Conservation (phyloP, 2,888 invertebrate genomes). For the Drosophila rubida region DNA sequence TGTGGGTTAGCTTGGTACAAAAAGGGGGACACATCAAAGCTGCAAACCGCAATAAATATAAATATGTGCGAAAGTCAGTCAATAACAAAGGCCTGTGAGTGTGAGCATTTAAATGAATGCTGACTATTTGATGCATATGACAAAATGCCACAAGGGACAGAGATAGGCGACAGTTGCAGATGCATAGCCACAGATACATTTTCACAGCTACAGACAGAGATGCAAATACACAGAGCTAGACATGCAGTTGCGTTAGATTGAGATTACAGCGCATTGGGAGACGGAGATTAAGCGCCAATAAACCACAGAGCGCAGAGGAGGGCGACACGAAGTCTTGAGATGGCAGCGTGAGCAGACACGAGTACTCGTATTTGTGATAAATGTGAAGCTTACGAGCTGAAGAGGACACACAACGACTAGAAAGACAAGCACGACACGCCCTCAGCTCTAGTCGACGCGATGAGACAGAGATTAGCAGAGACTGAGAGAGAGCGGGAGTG, state of each 20-base stretch:
- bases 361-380: neutral
- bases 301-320: constrained; percentile 42
- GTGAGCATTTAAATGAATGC: constrained; percentile 36
- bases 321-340: neutral
- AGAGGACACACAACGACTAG: neutral
- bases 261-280: constrained; percentile 31
- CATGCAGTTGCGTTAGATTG: constrained; percentile 46
- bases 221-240: constrained; percentile 32
- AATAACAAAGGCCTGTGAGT: constrained; percentile 58
- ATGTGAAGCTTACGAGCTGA: too few species aligned
- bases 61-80: constrained; percentile 22
- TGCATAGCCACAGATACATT: constrained; percentile 24
- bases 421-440: neutral
- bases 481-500: constrained; percentile 2
- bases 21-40: constrained; percentile 57
- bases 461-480: neutral
- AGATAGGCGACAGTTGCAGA: constrained; percentile 21
- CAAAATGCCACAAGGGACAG: constrained; percentile 25
- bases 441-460: neutral
- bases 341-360: neutral
- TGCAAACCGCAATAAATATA: constrained; percentile 66
- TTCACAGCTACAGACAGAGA: constrained; percentile 10
- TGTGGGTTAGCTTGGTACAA: constrained; percentile 39
- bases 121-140: constrained; percentile 29
- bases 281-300: constrained; percentile 54